phyloP scores from a whole-genome alignment of 2,797 vertebrate genomes.

The Tenualosa thibaudeaui region DNA sequence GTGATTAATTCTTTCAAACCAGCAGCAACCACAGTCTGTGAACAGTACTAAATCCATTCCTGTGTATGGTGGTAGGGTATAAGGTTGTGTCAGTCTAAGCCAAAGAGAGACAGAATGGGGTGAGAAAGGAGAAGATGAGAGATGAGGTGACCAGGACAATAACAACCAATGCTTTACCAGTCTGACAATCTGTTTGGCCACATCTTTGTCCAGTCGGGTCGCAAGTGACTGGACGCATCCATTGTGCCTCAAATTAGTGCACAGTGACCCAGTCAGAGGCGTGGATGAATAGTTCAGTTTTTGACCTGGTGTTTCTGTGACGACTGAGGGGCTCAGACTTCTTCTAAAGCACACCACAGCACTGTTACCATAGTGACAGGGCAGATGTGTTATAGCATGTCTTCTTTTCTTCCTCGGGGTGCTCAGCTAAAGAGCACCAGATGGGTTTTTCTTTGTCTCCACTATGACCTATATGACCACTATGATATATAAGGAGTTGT shows the following conservation, averaged over 20 bases:
- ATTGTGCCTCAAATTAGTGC: not conserved
- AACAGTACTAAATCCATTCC: too few species aligned
- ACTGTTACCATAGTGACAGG: conserved; percentile 52
- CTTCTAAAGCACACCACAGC: conserved; percentile 35
- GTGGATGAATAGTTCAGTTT: not conserved
- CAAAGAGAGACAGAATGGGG: not conserved
- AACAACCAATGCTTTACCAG: not conserved
- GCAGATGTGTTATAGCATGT: conserved; percentile 35
- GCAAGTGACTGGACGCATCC: not conserved
- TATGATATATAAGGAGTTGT: not conserved
- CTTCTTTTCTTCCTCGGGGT: conserved; percentile 16
- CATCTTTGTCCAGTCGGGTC: not conserved
- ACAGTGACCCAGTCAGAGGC: conserved; percentile 28
- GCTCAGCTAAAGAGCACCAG: conserved; percentile 4
- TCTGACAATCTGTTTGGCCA: not conserved
- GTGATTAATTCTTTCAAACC: not conserved
- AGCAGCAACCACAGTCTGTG: too few species aligned
- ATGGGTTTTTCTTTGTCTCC: not conserved
- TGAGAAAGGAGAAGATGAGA: not conserved
- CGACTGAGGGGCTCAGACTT: conserved; percentile 32
- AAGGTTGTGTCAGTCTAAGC: not conserved
- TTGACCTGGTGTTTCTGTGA: conserved; percentile 37
- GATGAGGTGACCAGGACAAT: not conserved
- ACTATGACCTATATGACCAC: not conserved
- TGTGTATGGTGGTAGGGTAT: not conserved